Evolutionary conservation across 2,888 invertebrate species (phyloP).

Genomic region (Orthosia gothica): DNA sequence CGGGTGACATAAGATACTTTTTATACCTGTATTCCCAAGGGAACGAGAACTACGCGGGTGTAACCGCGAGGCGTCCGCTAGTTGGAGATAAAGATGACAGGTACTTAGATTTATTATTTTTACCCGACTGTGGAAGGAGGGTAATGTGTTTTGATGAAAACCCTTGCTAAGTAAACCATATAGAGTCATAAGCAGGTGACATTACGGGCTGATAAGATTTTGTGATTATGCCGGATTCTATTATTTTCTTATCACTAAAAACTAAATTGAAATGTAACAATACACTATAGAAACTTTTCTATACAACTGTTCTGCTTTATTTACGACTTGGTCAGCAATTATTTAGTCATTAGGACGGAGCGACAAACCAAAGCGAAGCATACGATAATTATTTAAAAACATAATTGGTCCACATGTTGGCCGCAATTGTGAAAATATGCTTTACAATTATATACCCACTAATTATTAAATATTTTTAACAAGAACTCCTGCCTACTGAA

Average conservation of each 20-base stretch:
- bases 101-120: no score
- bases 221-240: neutral
- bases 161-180: no score
- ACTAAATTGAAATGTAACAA: conserved; percentile 37
- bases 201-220: neutral
- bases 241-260: conserved; percentile 13
- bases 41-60: no score
- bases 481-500: neutral
- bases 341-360: conserved; percentile 45
- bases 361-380: conserved; percentile 24
- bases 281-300: conserved; percentile 10
- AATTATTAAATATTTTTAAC: conserved; percentile 1
- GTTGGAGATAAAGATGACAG: no score
- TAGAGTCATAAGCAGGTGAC: no score
- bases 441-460: neutral
- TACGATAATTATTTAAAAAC: conserved; percentile 34
- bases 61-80: no score
- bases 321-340: conserved; percentile 30
- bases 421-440: conserved; percentile 24
- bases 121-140: no score
- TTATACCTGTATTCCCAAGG: no score
- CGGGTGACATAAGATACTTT: no score
- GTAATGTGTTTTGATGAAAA: no score
- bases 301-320: conserved; percentile 6
- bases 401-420: conserved; percentile 4